phyloP scores from a whole-genome alignment of 2,113 vertebrate genomes.

The Heloderma charlesbogerti region DNA sequence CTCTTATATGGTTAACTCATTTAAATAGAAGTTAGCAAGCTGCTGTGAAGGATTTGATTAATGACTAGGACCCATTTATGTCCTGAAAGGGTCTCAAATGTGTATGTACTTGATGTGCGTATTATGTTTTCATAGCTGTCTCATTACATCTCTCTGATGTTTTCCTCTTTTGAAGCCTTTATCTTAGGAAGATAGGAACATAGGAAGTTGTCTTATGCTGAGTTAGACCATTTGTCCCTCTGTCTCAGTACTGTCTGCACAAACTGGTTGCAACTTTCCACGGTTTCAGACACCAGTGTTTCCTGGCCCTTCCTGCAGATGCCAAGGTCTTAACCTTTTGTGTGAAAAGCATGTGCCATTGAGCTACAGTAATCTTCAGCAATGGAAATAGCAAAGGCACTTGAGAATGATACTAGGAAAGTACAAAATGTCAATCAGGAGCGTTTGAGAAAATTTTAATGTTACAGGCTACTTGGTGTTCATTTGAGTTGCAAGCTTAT shows the following conservation, averaged over 20 bases:
- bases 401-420: not conserved
- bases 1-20: conserved; percentile 12
- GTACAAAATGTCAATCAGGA: not conserved
- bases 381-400: not conserved
- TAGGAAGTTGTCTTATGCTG: not conserved
- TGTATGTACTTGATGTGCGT: not conserved
- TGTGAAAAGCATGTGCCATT: not conserved
- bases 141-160: too few species aligned
- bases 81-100: not conserved
- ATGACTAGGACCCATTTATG: not conserved
- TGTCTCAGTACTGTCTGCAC: not conserved
- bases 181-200: not conserved
- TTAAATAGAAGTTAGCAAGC: not conserved
- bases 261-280: not conserved
- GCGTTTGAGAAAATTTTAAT: not conserved
- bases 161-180: not conserved
- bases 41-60: not conserved
- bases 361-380: not conserved
- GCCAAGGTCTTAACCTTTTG: not conserved
- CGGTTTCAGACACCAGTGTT: not conserved
- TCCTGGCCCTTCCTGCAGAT: not conserved
- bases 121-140: not conserved
- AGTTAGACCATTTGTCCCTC: not conserved
- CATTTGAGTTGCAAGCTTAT: not conserved
- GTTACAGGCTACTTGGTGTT: not conserved